Evolutionary conservation across 2,797 vertebrate species (phyloP), one percentile per base, ranked within the genome.

Genomic region (Chrosomus eos): DNA sequence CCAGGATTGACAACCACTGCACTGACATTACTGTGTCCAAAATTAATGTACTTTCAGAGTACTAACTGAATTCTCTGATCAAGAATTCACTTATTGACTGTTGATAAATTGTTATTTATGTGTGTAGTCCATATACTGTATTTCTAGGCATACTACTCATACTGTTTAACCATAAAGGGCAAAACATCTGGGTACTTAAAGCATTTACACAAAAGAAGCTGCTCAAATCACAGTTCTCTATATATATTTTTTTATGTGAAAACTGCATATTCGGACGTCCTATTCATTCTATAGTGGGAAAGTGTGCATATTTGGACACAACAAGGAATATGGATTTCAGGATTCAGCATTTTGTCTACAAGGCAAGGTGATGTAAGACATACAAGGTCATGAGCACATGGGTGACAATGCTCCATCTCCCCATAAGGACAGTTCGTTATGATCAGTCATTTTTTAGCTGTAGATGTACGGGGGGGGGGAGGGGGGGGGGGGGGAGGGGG

Each of bases 311-410:
- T 38, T 40, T 1, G 16, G 14, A 58, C 51, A 55, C 3, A n/a
- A 55, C 3, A n/a, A 10, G 21, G 14, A 5, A 16, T n/a, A 8
- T 48, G 13, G 33, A 9, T 72, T 45, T 73, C 11, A 82, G 51
- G n/a, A 19, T 23, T 66, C 31, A 0, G n/a, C n/a, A 26, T 33
- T 21, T 70, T 38, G 7, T 40, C 45, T 26, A n/a, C 38, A 64
- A 40, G 48, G 31, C 4, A 31, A 67, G 23, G 33, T 26, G 16
- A 45, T 13, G 40, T 64, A 19, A 33, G 48, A 33, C 38, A 6
- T 36, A 1, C 48, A 83, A 83, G 73, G 73, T 83, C 82, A 77
- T 40, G 4, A 28, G 51, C 51, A 64, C 13, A 38, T 82, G 31
- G 4, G 6, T 38, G 58, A 66, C 9, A 75, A 66, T 38, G 31